Evolutionary conservation across 2,113 vertebrate genomes (phyloP), one percentile per base, ranked within the genome.

Genomic region (Xyrauchen texanus): DNA sequence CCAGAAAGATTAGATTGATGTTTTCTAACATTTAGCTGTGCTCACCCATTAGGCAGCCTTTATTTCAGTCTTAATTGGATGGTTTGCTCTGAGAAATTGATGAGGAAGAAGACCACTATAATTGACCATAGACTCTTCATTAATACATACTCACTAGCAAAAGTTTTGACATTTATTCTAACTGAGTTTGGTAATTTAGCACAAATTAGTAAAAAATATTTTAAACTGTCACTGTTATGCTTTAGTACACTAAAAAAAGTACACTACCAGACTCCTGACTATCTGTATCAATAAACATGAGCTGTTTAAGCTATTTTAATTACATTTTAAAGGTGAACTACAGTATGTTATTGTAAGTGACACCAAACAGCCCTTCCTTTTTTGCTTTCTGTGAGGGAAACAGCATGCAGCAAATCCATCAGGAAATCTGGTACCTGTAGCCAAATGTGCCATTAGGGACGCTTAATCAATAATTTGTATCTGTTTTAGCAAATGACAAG

Each of bases 21-120:
- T 46, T 60, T 58, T 60, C 8, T 16, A 16, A 47, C 11, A 44
- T 46, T 47, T 46, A 6, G 4, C 69, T 46, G 42, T 12, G 45
- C 53, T 46, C 12, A 16, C 52, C 52, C n/a, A 68, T 68, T 52
- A 44, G 21, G 53, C 34, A 71, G 34, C 13, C 44, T 58, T 60
- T 44, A 60, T 72, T 60, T 60, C 8, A 72, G 16, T 42, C 13
- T 60, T 34, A 60, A 60, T 60, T 60, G 69, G n/a, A 72, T 58
- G 44, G 69, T 47, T 46, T 46, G n/a, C 34, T 70, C 3, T 44
- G 12, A 52, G 44, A 8, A 71, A 71, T 57, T 57, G 51, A 57
- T 71, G 52, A 6, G 21, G 4, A n/a, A 71, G 12, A 42, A 8
- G 1, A 8, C 7, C 21, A 53, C 7, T 2, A 13, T 55, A 69